These are phyloP conservation scores for Trachelus iudaicus DNA, from an alignment of 2,888 invertebrate genomes.

Conservation along the genomic window DNA sequence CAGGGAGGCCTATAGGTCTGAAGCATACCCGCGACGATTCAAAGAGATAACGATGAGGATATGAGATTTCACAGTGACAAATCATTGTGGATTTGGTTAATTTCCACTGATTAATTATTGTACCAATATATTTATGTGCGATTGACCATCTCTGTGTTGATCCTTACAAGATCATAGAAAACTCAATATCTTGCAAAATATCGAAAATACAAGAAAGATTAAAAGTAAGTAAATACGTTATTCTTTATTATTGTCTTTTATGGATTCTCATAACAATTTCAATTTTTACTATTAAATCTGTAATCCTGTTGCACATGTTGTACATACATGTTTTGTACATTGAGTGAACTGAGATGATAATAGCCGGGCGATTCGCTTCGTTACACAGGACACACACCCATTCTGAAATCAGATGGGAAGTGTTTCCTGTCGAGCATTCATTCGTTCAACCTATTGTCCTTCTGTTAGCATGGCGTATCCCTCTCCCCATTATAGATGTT, in stretches of 20 bases:
- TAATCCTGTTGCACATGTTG: not conserved
- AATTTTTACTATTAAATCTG: not conserved
- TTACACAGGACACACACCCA: slow-evolving; percentile 41
- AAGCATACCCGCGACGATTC: not conserved
- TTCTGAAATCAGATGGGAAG: slow-evolving; percentile 54
- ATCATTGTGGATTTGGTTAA: slow-evolving; percentile 2
- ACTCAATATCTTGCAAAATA: not conserved
- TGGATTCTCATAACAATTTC: not conserved
- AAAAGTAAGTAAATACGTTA: not conserved
- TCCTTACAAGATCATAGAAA: not conserved
- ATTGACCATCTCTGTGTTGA: slow-evolving; percentile 4
- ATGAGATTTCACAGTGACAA: slow-evolving; percentile 7
- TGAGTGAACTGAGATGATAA: not conserved
- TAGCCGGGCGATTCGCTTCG: slow-evolving; percentile 38
- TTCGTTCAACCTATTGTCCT: slow-evolving; percentile 35
- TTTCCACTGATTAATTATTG: slow-evolving; percentile 9
- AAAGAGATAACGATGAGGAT: slow-evolving; percentile 2
- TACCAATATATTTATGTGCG: slow-evolving; percentile 9
- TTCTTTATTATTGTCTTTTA: too few relatives aligned
- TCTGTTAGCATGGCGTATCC: slow-evolving; percentile 9
- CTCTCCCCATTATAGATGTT: not conserved
- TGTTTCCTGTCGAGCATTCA: slow-evolving; percentile 51
- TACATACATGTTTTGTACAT: not conserved
- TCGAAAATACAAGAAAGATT: not conserved
- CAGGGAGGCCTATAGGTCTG: slow-evolving; percentile 6